Percentiles rank a stretch among this genome's conserved stretches.
Conservation (phyloP, 2,113 vertebrate genomes). For the Sylvia atricapilla region DNA sequence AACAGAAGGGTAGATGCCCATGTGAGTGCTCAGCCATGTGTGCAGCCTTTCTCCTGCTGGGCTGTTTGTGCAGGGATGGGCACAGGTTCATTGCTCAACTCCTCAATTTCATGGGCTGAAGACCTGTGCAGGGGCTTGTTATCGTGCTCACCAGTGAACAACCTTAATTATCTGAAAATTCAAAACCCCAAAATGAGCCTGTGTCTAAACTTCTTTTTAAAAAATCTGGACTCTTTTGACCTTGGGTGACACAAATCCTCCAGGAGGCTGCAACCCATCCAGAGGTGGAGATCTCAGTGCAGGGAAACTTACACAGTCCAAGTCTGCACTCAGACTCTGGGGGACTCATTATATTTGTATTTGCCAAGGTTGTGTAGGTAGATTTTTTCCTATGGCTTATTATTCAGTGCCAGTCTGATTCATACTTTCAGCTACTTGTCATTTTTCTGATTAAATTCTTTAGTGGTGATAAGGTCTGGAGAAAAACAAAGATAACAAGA, state of each 20-base stretch:
- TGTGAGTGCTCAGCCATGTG: neutral
- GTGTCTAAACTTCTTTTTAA: neutral
- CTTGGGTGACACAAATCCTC: neutral
- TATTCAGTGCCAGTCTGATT: constrained; percentile 29
- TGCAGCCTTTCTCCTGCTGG: neutral
- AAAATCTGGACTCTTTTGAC: neutral
- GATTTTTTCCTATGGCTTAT: neutral
- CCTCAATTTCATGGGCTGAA: neutral
- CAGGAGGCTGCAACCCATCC: neutral
- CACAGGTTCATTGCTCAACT: neutral
- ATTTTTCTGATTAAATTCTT: constrained; percentile 54
- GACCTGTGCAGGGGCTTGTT: neutral
- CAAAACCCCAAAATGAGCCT: neutral
- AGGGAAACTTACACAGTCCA: neutral
- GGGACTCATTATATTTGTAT: neutral
- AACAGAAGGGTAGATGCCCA: neutral
- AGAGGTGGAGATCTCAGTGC: neutral
- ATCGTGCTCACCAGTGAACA: neutral
- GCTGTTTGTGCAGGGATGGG: neutral
- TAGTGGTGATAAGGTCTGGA: neutral
- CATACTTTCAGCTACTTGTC: constrained; percentile 52
- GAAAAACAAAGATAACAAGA: constrained; percentile 14
- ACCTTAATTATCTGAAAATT: neutral
- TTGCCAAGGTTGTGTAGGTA: neutral
- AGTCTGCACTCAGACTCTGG: neutral